Evolutionary conservation across 2,797 vertebrate genomes (phyloP).

Genomic region (Tamandua tetradactyla): DNA sequence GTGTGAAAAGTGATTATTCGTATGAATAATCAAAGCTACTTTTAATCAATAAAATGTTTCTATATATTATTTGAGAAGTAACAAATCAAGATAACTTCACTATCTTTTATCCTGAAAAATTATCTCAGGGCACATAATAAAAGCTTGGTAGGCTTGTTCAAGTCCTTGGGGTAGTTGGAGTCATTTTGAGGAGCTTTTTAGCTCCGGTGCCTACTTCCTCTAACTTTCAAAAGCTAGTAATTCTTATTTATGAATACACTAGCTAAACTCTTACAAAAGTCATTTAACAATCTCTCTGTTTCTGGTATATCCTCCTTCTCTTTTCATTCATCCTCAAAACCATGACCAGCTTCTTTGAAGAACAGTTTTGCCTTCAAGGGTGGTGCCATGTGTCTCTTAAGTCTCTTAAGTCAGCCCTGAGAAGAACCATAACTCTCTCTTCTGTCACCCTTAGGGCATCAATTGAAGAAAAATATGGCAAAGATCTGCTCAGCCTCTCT

Average conservation of each 20-base stretch:
- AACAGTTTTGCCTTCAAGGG: not conserved
- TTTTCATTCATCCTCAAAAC: too few species aligned
- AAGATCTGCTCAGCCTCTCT: constrained; percentile 93
- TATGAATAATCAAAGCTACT: not conserved
- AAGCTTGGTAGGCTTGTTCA: too few species aligned
- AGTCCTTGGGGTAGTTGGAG: too few species aligned
- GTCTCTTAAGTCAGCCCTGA: not conserved
- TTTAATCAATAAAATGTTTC: constrained; percentile 34
- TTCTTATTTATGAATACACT: too few species aligned
- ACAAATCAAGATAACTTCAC: not conserved
- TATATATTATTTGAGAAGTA: constrained; percentile 1
- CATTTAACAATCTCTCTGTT: too few species aligned
- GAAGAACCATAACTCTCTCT: constrained; percentile 28
- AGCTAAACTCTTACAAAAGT: too few species aligned
- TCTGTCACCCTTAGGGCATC: constrained; percentile 87
- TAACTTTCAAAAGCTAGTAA: too few species aligned
- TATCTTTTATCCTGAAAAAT: not conserved
- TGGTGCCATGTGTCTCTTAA: not conserved
- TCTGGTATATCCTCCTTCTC: too few species aligned
- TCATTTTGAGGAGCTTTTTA: too few species aligned
- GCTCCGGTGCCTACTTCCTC: too few species aligned
- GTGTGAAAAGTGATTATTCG: not conserved
- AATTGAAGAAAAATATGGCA: constrained; percentile 96
- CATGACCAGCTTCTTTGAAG: too few species aligned
- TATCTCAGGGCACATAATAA: too few species aligned